phyloP scores from a whole-genome alignment of 35 echinoderm and acorn worm species.

The Ophioderma brevispina region DNA sequence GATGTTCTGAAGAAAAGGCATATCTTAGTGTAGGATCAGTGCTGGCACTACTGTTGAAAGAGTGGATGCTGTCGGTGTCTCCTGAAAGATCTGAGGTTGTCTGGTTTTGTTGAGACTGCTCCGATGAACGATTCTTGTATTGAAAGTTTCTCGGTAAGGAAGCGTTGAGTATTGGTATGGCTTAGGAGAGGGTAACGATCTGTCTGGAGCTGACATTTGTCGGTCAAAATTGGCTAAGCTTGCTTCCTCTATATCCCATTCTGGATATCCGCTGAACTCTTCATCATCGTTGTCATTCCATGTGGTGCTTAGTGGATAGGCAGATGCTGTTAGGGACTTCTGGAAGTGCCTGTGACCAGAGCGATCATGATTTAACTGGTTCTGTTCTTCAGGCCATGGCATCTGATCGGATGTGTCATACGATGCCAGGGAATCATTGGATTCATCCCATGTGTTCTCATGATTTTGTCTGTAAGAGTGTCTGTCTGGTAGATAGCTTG shows the following conservation, averaged over 20 bases:
- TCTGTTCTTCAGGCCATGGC: not conserved
- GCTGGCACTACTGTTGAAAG: no score
- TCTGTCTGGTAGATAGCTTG: no score
- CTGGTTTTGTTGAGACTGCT: not conserved
- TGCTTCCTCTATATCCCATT: not conserved
- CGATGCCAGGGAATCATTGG: not conserved
- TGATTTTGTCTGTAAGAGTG: no score
- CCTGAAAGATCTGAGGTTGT: no score
- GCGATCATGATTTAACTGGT: not conserved
- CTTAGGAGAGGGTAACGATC: not conserved
- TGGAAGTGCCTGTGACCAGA: not conserved
- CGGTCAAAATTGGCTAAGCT: constrained; percentile 1
- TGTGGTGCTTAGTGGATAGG: not conserved
- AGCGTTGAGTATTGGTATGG: not conserved
- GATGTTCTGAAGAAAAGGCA: not conserved
- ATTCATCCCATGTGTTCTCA: no score
- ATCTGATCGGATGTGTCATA: not conserved
- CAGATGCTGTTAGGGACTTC: not conserved
- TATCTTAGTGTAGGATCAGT: not conserved
- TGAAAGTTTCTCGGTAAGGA: constrained; percentile 4
- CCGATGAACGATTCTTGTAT: not conserved
- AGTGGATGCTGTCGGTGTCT: no score
- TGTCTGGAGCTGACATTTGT: not conserved
- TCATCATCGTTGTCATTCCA: not conserved
- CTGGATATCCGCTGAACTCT: not conserved